Evolutionary conservation across 2,888 invertebrate species (phyloP).

Genomic region (Lochmaea capreae): DNA sequence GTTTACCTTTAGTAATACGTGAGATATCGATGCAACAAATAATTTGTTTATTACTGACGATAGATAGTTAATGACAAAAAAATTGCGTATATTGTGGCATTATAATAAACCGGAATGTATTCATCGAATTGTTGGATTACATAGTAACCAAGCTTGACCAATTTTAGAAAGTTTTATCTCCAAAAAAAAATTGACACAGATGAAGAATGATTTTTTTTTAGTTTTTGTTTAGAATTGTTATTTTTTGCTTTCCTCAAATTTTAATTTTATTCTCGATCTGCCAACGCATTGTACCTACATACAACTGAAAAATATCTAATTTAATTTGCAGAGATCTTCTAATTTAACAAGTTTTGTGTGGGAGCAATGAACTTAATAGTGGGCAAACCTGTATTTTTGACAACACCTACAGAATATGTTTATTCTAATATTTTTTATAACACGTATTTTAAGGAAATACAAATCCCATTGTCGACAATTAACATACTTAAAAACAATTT

Average conservation of each 20-base stretch:
- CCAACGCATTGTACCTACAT: too few relatives aligned
- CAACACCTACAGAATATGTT: not conserved
- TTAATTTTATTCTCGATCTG: too few relatives aligned
- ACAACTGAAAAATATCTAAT: not conserved
- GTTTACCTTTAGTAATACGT: not conserved
- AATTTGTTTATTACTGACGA: not conserved
- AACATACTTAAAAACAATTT: too few relatives aligned
- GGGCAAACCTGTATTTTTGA: constrained; percentile 5
- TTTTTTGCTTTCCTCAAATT: not conserved
- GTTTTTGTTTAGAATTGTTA: not conserved
- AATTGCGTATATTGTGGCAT: not conserved
- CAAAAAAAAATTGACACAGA: too few relatives aligned
- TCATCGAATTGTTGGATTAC: not conserved
- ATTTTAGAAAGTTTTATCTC: not conserved
- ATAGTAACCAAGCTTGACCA: not conserved
- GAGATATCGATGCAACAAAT: not conserved
- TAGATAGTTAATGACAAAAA: not conserved
- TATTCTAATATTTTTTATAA: not conserved
- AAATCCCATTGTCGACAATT: too few relatives aligned
- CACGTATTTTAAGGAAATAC: not conserved
- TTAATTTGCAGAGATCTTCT: not conserved
- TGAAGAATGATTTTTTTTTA: too few relatives aligned
- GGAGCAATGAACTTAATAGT: constrained; percentile 3
- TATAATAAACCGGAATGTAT: not conserved
- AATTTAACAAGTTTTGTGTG: not conserved